Percentiles rank a stretch among this genome's conserved stretches.
Evolutionary conservation across 2,888 invertebrate species (phyloP).

Genomic region (Coleophora flavipennella): DNA sequence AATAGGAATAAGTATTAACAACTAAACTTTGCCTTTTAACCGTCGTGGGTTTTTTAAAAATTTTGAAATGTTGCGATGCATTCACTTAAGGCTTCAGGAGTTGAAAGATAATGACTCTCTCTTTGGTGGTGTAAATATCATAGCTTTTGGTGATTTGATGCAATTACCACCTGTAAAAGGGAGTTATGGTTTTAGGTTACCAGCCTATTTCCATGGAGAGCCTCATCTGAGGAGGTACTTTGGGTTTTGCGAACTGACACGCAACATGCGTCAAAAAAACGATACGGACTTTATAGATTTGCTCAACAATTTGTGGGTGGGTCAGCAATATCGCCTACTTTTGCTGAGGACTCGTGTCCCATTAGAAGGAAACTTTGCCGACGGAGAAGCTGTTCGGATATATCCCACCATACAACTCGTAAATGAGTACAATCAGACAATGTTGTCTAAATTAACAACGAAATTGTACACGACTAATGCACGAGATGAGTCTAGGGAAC

Average conservation of each 20-base stretch:
- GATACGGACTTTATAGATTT: background rate
- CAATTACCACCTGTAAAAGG: background rate
- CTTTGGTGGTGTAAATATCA: background rate
- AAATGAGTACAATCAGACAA: slow-evolving; percentile 1
- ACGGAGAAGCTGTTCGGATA: background rate
- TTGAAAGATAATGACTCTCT: background rate
- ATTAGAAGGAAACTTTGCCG: background rate
- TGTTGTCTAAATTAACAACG: background rate
- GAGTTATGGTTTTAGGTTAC: background rate
- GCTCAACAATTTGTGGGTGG: slow-evolving; percentile 1
- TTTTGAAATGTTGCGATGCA: no score
- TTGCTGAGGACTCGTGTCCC: background rate
- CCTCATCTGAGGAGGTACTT: background rate
- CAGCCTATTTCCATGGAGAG: background rate
- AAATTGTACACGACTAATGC: slow-evolving; percentile 1
- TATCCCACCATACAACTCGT: slow-evolving; percentile 1
- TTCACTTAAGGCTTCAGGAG: background rate
- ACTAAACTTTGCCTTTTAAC: no score
- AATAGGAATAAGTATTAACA: no score
- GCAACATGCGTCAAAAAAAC: background rate
- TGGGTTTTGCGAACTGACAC: background rate
- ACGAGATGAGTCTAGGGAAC: background rate
- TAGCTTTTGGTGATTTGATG: background rate
- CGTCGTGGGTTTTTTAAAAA: no score
- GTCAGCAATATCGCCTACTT: background rate